A percentile compares a stretch with the other conserved stretches of the same genome.
Evolutionary conservation across 2,113 vertebrate species (phyloP).

Genomic region (Pica pica): DNA sequence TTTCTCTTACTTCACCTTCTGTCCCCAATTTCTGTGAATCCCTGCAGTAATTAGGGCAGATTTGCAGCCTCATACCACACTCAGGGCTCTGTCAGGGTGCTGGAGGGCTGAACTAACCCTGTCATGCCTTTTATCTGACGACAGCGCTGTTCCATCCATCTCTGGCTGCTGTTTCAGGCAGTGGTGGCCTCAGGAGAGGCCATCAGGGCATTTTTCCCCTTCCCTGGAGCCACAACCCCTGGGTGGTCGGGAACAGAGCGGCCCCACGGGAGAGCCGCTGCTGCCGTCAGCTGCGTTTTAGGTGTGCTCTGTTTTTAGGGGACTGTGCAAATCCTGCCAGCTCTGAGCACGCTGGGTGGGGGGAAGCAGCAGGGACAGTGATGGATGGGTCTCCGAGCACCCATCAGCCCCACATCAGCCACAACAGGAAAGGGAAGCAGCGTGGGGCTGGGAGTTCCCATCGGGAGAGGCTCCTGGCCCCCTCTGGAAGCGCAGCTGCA

Average conservation of each 20-base stretch:
- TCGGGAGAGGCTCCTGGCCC: background rate
- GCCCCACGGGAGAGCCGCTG: background rate
- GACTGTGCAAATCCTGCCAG: background rate
- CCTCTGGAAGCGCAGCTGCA: background rate
- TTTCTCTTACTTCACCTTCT: background rate
- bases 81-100: background rate
- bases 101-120: background rate
- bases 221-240: background rate
- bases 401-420: background rate
- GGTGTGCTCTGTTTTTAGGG: background rate
- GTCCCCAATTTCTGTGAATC: background rate
- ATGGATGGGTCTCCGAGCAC: background rate
- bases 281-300: background rate
- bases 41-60: background rate
- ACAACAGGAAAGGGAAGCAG: background rate
- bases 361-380: background rate
- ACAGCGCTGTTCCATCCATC: background rate
- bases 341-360: too few species aligned
- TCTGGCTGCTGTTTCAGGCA: background rate
- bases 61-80: rapidly evolving
- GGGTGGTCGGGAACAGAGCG: rapidly evolving
- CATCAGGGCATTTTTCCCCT: background rate
- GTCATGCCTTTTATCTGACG: rapidly evolving
- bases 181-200: background rate
- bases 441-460: background rate